Percentiles rank a stretch among this genome's conserved stretches.
phyloP scores from a whole-genome alignment of 2,888 invertebrate species.

The Branchinecta sandiegonensis region DNA sequence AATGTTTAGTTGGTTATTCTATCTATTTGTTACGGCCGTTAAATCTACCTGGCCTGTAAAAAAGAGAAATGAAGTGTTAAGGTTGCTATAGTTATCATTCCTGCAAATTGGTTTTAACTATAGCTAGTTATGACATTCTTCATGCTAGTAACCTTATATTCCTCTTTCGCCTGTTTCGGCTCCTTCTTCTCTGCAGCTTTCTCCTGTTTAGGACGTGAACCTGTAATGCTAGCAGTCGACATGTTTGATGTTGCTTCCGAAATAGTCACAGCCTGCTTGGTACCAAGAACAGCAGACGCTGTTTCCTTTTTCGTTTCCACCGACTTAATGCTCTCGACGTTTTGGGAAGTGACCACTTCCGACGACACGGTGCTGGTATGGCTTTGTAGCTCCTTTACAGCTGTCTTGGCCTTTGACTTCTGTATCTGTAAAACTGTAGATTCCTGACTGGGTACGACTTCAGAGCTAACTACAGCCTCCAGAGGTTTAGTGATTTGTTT shows the following conservation, averaged over 20 bases:
- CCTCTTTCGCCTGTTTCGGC: not conserved
- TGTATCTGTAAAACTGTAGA: constrained; percentile 9
- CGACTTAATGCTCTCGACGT: constrained; percentile 32
- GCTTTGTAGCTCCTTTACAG: not conserved
- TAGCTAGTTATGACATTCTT: too few species aligned
- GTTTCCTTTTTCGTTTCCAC: constrained; percentile 36
- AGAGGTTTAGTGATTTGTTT: not conserved
- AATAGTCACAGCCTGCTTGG: not conserved
- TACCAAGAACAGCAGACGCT: not conserved
- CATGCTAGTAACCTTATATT: constrained; percentile 15
- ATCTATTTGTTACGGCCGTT: too few species aligned
- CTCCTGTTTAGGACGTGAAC: not conserved
- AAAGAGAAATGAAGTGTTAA: too few species aligned
- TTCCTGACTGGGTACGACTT: not conserved
- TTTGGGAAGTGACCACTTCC: not conserved
- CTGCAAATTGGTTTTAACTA: too few species aligned
- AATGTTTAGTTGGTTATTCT: too few species aligned
- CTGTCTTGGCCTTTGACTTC: not conserved
- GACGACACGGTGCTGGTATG: not conserved
- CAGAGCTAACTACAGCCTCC: not conserved
- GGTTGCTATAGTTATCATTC: too few species aligned
- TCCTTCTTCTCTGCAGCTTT: not conserved
- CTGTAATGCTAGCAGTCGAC: not conserved
- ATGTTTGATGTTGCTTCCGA: not conserved
- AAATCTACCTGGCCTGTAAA: too few species aligned